Percentiles rank a stretch among this genome's conserved stretches.
Conservation (phyloP, 2,113 vertebrate species). For the Aphyosemion australe region DNA sequence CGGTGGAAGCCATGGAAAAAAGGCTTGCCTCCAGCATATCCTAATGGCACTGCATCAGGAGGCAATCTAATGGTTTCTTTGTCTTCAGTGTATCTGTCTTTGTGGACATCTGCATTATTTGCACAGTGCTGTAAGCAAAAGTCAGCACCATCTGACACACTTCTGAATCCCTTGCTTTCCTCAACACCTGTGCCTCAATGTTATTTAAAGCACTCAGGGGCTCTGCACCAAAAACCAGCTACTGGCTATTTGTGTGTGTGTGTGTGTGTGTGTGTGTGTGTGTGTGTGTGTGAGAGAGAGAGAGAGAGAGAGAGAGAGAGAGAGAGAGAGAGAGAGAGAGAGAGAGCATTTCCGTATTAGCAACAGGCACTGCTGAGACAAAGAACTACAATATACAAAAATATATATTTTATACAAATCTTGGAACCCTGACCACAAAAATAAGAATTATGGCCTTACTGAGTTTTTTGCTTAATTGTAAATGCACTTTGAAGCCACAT, state of each 20-base stretch:
- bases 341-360: conserved; percentile 41
- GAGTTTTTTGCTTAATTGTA: too few species aligned
- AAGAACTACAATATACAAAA: conserved; percentile 26
- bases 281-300: not conserved
- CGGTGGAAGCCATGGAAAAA: conserved; percentile 7
- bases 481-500: too few species aligned
- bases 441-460: too few species aligned
- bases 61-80: conserved; percentile 68
- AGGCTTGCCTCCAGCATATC: conserved; percentile 39
- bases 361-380: conserved; percentile 25
- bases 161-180: conserved; percentile 64
- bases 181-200: conserved; percentile 71
- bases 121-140: conserved; percentile 71
- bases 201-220: conserved; percentile 73
- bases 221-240: conserved; percentile 63
- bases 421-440: too few species aligned
- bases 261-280: not conserved
- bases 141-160: conserved; percentile 69
- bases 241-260: conserved; percentile 64
- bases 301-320: too few species aligned
- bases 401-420: conserved; percentile 10
- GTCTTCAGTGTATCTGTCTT: conserved; percentile 68
- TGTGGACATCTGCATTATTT: conserved; percentile 69
- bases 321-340: too few species aligned
- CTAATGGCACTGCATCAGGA: conserved; percentile 62